phyloP scores from a whole-genome alignment of 2,797 vertebrate species.

The Sparidentex hasta region DNA sequence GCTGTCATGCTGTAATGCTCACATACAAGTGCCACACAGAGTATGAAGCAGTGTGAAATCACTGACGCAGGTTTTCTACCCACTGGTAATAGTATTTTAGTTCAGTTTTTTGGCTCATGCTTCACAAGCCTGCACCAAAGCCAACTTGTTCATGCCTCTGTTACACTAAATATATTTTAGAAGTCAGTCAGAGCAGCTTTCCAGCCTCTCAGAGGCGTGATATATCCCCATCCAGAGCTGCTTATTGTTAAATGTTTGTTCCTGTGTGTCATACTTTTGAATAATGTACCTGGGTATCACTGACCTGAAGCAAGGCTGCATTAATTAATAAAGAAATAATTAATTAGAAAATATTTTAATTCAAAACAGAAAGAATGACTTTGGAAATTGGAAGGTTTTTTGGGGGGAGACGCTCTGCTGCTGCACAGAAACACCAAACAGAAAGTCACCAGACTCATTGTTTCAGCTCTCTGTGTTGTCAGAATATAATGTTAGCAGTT shows the following conservation, averaged over 20 bases:
- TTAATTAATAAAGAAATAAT: too few species aligned
- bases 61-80: neutral
- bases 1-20: neutral
- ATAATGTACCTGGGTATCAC: neutral
- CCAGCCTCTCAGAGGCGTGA: neutral
- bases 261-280: neutral
- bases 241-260: neutral
- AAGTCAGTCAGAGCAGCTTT: constrained; percentile 10
- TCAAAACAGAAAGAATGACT: neutral
- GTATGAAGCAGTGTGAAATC: constrained; percentile 6
- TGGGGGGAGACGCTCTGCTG: neutral
- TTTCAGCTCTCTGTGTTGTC: neutral
- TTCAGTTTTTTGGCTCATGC: constrained; percentile 3
- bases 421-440: neutral
- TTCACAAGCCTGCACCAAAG: neutral
- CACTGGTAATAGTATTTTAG: neutral
- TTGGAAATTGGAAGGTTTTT: neutral
- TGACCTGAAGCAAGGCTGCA: neutral
- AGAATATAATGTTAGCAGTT: too few species aligned
- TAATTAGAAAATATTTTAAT: neutral
- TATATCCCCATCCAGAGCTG: neutral
- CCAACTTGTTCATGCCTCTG: neutral
- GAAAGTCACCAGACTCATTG: neutral
- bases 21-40: neutral
- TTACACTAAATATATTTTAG: neutral